Conservation (phyloP, 2,797 vertebrate species). For the Tragopan temminckii region DNA sequence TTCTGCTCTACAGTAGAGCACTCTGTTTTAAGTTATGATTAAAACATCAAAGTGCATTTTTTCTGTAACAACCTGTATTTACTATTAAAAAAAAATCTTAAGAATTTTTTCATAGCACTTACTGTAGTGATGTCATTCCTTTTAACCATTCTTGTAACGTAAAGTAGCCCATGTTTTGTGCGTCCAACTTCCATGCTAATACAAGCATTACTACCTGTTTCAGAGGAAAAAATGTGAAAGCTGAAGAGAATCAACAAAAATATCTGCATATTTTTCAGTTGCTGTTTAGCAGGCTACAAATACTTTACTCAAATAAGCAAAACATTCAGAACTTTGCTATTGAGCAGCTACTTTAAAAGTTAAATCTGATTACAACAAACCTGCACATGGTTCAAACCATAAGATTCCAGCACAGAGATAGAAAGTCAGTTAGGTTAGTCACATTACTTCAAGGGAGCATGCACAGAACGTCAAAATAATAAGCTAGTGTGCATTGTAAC, state of each 20-base stretch:
- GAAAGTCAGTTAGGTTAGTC: not conserved
- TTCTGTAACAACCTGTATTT: not conserved
- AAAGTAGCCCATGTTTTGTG: conserved; percentile 99
- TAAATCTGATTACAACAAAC: not conserved
- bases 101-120: conserved; percentile 77
- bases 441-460: not conserved
- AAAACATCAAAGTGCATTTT: not conserved
- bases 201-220: conserved; percentile 98
- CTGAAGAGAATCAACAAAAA: not conserved
- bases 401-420: not conserved
- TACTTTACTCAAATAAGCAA: not conserved
- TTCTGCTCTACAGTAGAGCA: not conserved
- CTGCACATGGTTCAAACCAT: not conserved
- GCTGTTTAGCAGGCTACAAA: not conserved
- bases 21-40: not conserved
- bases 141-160: conserved; percentile 98
- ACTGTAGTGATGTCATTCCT: conserved; percentile 98
- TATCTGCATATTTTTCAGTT: not conserved
- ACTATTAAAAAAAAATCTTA: not conserved
- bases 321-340: not conserved
- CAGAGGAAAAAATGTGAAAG: not conserved
- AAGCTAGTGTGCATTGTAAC: not conserved
- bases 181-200: conserved; percentile 98
- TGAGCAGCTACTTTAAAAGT: not conserved
- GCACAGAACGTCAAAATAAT: not conserved